Base-by-base conservation (phyloP, 2,888 invertebrate species). In the Geotrupes spiniger region DNA sequence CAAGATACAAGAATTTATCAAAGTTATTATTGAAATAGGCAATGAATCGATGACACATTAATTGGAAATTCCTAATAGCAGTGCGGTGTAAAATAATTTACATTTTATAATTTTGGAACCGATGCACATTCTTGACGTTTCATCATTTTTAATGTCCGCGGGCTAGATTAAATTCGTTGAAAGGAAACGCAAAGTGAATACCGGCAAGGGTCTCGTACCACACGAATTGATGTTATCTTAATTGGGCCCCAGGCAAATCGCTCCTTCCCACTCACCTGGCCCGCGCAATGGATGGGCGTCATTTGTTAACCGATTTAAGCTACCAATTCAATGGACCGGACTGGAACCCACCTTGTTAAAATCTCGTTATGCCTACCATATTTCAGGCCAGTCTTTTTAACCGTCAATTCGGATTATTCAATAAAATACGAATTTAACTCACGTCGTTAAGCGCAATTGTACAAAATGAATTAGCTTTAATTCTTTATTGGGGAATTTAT, bases 141-240 rank as follows among this genome's bases (percentile, higher is more conserved):
- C n/a, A n/a, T n/a, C n/a, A n/a, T n/a, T n/a, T n/a, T n/a, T n/a
- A n/a, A n/a, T n/a, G n/a, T n/a, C n/a, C n/a, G n/a, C n/a, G n/a
- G n/a, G n/a, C n/a, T n/a, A n/a, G n/a, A n/a, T n/a, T n/a, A n/a
- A n/a, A n/a, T n/a, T 15, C 15, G 33, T 33, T 15, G 33, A 33
- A 33, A 33, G 33, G 33, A 33, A 33, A 33, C 14, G 9, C 15
- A 33, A 33, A 33, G 33, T 33, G 33, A 33, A 33, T 33, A 33
- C n/a, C 42, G 42, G 47, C 51, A 44, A 51, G 48, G 49, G 40
- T 31, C 41, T 36, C 43, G 48, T 42, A 42, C 52, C 56, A 54
- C 52, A 52, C 46, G 50, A 52, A 49, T 48, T 50, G 57, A 56
- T 57, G 52, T 56, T 57, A 57, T 57, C 55, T 57, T 57, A 57